Conservation (phyloP, 2,888 invertebrate genomes). For the Cyaniris semiargus region DNA sequence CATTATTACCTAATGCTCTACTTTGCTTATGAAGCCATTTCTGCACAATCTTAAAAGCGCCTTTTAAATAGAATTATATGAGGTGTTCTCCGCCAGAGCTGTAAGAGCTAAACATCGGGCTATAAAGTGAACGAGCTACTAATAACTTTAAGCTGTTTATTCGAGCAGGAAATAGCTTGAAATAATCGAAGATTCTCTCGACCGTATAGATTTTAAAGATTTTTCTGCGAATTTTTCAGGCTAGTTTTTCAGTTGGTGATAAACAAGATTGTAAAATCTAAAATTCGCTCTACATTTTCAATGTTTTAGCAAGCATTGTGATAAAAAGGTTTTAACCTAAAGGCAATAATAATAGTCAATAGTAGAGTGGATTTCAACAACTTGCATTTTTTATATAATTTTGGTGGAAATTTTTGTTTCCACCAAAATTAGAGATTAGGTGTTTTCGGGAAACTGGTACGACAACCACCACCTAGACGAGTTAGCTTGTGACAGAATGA, state of each 20-base stretch:
- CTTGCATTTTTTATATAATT: no score
- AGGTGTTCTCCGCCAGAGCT: background rate
- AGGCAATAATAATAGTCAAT: no score
- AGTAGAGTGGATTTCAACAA: no score
- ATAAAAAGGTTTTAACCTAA: no score
- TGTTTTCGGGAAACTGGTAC: no score
- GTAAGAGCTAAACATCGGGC: constrained; percentile 9
- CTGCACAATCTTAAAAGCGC: background rate
- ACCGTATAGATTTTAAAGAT: background rate
- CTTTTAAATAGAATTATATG: background rate
- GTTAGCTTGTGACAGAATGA: no score
- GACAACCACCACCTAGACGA: no score
- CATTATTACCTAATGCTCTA: no score
- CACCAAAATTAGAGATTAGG: no score
- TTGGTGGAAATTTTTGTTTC: no score
- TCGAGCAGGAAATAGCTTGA: constrained; percentile 12
- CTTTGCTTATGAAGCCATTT: background rate
- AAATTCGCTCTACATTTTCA: background rate
- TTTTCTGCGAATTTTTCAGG: background rate
- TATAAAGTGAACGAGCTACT: constrained; percentile 18
- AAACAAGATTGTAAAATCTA: background rate
- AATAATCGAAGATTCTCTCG: background rate
- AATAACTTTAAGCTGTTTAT: constrained; percentile 10
- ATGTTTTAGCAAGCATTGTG: background rate
- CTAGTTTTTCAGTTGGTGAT: background rate